These are phyloP conservation scores for Gonatopus flavifemur DNA, from an alignment of 1,140 invertebrate species.

Conservation along the genomic window DNA sequence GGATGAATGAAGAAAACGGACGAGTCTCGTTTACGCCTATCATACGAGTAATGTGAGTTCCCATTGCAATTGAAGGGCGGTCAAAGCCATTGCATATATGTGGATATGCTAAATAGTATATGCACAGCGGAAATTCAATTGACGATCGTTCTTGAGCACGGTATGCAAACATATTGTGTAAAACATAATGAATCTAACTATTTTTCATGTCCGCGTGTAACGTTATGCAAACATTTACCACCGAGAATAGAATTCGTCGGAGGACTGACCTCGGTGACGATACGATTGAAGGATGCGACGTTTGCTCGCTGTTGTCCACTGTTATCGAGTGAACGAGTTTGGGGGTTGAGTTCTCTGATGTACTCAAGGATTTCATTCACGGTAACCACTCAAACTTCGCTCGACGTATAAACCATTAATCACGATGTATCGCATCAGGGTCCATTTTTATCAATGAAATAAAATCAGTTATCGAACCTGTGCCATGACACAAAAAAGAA, in stretches of 20 bases:
- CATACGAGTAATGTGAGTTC: constrained; percentile 37
- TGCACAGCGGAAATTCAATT: constrained; percentile 51
- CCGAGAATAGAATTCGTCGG: constrained; percentile 6
- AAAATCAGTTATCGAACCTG: no score
- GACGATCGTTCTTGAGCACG: constrained; percentile 32
- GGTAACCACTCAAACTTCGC: no score
- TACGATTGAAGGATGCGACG: no score
- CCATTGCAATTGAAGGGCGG: constrained; percentile 50
- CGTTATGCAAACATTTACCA: constrained; percentile 10
- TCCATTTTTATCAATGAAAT: no score
- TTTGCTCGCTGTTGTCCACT: no score
- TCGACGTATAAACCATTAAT: no score
- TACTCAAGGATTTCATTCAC: no score
- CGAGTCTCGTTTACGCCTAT: constrained; percentile 37
- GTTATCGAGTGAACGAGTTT: no score
- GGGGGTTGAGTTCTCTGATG: no score
- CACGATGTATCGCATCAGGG: no score
- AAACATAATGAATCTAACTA: constrained; percentile 24
- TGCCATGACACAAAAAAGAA: no score
- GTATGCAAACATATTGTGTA: constrained; percentile 23
- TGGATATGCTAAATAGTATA: no score
- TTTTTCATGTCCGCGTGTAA: constrained; percentile 17
- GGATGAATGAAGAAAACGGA: constrained; percentile 31
- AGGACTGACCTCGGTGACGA: constrained; percentile 18
- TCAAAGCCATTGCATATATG: constrained; percentile 37